phyloP scores from a whole-genome alignment of 1,140 invertebrate species.

The Protaetia brevitarsis region DNA sequence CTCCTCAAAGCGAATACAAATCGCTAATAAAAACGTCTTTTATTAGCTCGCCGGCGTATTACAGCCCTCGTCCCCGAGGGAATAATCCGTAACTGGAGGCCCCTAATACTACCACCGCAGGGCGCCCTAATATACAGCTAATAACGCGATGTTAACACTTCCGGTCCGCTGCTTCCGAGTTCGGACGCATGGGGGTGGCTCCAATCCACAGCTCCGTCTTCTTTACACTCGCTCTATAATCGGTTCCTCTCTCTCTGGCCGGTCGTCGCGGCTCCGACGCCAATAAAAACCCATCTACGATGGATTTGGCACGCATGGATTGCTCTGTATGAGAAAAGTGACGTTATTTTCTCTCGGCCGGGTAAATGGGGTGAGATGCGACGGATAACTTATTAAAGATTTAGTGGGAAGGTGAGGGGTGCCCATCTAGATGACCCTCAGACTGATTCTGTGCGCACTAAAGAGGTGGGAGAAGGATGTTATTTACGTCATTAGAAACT shows the following conservation, averaged over 20 bases:
- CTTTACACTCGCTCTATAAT: neutral
- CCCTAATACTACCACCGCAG: constrained; percentile 32
- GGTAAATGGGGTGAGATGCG: neutral
- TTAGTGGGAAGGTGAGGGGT: neutral
- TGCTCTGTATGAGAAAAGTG: neutral
- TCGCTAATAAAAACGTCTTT: constrained; percentile 33
- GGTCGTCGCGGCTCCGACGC: neutral
- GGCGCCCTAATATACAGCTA: constrained; percentile 43
- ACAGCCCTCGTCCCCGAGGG: neutral
- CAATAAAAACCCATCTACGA: neutral
- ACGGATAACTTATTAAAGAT: neutral
- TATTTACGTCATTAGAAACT: no score
- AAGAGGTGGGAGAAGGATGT: no score
- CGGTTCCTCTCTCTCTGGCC: neutral
- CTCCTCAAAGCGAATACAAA: no score
- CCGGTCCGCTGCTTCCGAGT: constrained; percentile 38
- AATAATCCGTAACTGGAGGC: constrained; percentile 26
- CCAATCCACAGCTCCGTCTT: no score
- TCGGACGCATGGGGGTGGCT: neutral
- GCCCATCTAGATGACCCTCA: no score
- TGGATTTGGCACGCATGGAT: neutral
- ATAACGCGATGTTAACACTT: constrained; percentile 44
- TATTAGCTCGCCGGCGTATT: neutral
- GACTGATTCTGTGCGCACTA: no score
- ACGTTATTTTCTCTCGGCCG: neutral